A percentile compares a stretch with the other conserved stretches of the same genome.
Conservation (phyloP, 2,888 invertebrate genomes). For the Hipparchia semele region DNA sequence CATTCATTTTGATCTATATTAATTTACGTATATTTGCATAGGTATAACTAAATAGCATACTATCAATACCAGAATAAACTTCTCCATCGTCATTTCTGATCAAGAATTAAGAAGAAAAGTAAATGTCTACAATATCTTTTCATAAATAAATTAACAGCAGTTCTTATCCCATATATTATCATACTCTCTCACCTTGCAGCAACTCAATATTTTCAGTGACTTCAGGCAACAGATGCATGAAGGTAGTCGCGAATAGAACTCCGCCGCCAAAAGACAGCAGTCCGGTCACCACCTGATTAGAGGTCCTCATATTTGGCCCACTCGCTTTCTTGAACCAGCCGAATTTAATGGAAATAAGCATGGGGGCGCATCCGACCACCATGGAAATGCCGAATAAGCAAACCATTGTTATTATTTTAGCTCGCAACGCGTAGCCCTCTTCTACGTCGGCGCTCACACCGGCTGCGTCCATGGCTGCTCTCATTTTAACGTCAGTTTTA, state of each 20-base stretch:
- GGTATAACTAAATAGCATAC: no score
- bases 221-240: conserved; percentile 92
- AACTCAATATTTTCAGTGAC: conserved; percentile 86
- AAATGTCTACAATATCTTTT: no score
- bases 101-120: no score
- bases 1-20: no score
- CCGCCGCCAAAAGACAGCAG: conserved; percentile 91
- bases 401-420: conserved; percentile 91
- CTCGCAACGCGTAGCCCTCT: conserved; percentile 80
- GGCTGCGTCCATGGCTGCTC: conserved; percentile 47
- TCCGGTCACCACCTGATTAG: conserved; percentile 82
- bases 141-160: neutral
- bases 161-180: neutral
- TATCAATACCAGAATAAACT: no score
- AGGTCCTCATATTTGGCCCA: conserved; percentile 71
- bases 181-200: conserved; percentile 74
- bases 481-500: conserved; percentile 49
- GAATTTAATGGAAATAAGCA: conserved; percentile 86
- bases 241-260: conserved; percentile 91
- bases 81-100: no score
- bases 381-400: conserved; percentile 90
- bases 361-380: conserved; percentile 88
- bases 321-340: conserved; percentile 82
- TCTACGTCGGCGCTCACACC: conserved; percentile 40
- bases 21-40: no score